Base-by-base conservation (phyloP, 2,113 vertebrate genomes). In the Cervus canadensis region DNA sequence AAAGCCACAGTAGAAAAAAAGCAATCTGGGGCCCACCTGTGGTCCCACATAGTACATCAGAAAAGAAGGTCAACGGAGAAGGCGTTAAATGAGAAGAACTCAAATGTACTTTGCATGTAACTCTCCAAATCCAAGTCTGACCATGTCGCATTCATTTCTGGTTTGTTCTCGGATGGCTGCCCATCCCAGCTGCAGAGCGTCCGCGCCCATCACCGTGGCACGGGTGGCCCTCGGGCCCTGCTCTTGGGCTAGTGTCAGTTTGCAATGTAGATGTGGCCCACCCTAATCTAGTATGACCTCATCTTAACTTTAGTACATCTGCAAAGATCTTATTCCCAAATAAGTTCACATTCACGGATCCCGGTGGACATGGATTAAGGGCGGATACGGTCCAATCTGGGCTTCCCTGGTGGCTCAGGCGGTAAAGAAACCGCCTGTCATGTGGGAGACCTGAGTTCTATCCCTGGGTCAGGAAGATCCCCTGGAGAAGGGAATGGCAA, bases 141-240 rank as follows among this genome's bases (percentile, higher is more conserved):
- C 25, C 0, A 0, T 9, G 50, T 45, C 2, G 28, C 43, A 8
- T 45, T 78, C 23, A 16, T 52, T 43, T 59, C 33, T 7, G 50
- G 67, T 59, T 33, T 21, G 14, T 45, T 36, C 57, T 76, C 1
- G 2, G 83, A 2, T 6, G 67, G 19, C n/a, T 43, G 59, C 15
- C 52, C 4, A 2, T 15, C 92, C 33, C 36, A 33, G 40, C 76
- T 43, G 11, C 43, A 50, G 50, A 12, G 15, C 60, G 23, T n/a
- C 23, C 2, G 1, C 12, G 87, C 50, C 23, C 25, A 2, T 25
- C 2, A 19, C 30, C 2, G 0, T 5, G 52, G 33, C 2, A 10
- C 14, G 13, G 33, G 85, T 78, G 71, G 57, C n/a, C n/a, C 12
- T 12, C 4, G 15, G 54, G 36, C 15, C 57, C 17, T 54, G 40